Evolutionary conservation across 2,888 invertebrate species (phyloP), one percentile per base, ranked within the genome.

Genomic region (Psylliodes chrysocephalus): DNA sequence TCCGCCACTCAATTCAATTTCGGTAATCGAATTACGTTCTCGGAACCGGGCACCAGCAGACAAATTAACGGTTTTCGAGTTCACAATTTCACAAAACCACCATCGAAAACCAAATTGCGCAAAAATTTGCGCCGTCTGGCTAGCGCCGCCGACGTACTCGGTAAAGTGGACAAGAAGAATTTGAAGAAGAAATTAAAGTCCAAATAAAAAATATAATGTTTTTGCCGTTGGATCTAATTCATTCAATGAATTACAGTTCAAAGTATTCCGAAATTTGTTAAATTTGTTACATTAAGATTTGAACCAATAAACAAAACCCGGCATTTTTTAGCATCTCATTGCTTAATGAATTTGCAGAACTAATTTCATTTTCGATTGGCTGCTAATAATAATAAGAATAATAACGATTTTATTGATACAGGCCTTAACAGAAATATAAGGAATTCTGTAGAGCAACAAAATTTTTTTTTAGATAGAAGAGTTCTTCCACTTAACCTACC

Each of bases 81-180:
- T 10, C 81, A 81, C 60, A 79, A 76, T 68, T 82, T 81, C 71
- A 70, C 76, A 0, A 80, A 80, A 63, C 71, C 69, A 14, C 63
- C 74, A 8, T 63, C 70, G n/a, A 79, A 79, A 66, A 67, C 68
- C 17, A 80, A 79, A 69, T 60, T 76, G 22, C 79, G 74, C 62
- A 81, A 81, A 65, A 71, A 76, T 7, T 68, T 82, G 55, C 71
- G 81, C 19, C 67, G 81, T 49, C 66, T 82, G 28, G 71, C 77
- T 8, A 76, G 76, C 60, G 69, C 73, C 14, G 64, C 75, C 7
- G 79, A 79, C 30, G 63, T 74, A 7, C 46, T 73, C 3, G 73
- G 69, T 7, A 82, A 81, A 64, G 71, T 75, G 5, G 81, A 81
- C 10, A 80, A 79, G 66, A 74, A 76, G 60, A 82, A 81, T 67